Percentiles rank a stretch among this genome's conserved stretches.
phyloP scores from a whole-genome alignment of 2,797 vertebrate species.

The Myotis myotis region DNA sequence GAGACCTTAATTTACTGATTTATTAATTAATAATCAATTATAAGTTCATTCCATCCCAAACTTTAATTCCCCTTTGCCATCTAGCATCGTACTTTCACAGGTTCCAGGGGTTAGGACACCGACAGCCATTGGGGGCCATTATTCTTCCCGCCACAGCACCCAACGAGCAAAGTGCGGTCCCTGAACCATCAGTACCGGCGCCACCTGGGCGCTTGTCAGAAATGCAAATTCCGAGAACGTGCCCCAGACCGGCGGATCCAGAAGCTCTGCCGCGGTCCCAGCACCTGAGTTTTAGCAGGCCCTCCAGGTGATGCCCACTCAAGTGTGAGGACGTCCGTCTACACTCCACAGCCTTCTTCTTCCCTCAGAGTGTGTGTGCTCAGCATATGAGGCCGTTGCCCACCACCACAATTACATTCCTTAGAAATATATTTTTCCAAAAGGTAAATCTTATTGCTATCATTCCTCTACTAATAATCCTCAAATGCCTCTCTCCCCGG shows the following conservation, averaged over 20 bases:
- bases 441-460: conserved; percentile 5
- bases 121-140: not conserved
- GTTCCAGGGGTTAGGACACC: not conserved
- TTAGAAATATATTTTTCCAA: not conserved
- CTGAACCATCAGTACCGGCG: not conserved
- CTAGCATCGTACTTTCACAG: not conserved
- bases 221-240: not conserved
- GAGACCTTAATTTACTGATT: not conserved
- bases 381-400: not conserved
- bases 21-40: not conserved
- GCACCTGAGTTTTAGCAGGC: not conserved
- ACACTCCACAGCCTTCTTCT: not conserved
- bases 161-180: not conserved
- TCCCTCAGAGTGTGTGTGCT: not conserved
- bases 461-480: not conserved
- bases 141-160: not conserved
- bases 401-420: not conserved
- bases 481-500: not conserved
- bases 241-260: not conserved
- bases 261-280: not conserved
- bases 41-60: not conserved
- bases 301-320: not conserved
- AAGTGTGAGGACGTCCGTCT: not conserved
- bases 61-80: not conserved
- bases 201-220: not conserved